A percentile compares a stretch with the other conserved stretches of the same genome.
These are phyloP conservation scores for Geococcyx californianus DNA, from an alignment of 2,113 vertebrate species.

Conservation along the genomic window DNA sequence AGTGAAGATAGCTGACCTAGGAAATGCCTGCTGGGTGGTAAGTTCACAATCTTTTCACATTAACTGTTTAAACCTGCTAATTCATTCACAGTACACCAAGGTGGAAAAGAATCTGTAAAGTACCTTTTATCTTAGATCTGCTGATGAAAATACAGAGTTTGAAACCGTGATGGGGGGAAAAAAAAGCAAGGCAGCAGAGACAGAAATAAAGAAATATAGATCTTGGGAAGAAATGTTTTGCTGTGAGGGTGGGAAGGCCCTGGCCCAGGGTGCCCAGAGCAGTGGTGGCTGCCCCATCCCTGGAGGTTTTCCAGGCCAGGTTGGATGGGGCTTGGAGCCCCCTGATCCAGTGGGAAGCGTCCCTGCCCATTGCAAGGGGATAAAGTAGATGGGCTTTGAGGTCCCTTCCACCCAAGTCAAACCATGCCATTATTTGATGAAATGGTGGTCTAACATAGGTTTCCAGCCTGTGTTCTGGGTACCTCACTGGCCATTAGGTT, in stretches of 20 bases:
- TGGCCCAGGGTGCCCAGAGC: too few relatives aligned
- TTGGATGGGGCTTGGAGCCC: too few relatives aligned
- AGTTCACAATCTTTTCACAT: slow-evolving; percentile 65
- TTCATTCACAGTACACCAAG: neutral
- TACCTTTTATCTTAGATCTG: neutral
- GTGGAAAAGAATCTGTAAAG: neutral
- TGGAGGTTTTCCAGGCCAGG: too few relatives aligned
- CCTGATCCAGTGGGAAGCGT: too few relatives aligned
- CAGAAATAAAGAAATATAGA: neutral
- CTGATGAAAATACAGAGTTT: neutral
- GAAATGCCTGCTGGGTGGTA: slow-evolving; percentile 99
- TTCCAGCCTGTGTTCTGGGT: neutral
- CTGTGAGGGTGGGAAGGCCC: too few relatives aligned
- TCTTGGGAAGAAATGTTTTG: too few relatives aligned
- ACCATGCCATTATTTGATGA: too few relatives aligned
- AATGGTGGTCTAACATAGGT: neutral
- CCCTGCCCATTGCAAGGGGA: too few relatives aligned
- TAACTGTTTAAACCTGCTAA: neutral
- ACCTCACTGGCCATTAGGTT: neutral
- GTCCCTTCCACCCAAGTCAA: too few relatives aligned
- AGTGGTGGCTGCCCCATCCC: too few relatives aligned
- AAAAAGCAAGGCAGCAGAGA: neutral
- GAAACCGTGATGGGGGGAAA: neutral
- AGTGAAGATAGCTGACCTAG: slow-evolving; percentile 97
- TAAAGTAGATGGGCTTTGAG: too few relatives aligned